Base-by-base conservation (phyloP, 37 sponge, comb jelly and placozoan genomes). In the Dysidea cf. avara region DNA sequence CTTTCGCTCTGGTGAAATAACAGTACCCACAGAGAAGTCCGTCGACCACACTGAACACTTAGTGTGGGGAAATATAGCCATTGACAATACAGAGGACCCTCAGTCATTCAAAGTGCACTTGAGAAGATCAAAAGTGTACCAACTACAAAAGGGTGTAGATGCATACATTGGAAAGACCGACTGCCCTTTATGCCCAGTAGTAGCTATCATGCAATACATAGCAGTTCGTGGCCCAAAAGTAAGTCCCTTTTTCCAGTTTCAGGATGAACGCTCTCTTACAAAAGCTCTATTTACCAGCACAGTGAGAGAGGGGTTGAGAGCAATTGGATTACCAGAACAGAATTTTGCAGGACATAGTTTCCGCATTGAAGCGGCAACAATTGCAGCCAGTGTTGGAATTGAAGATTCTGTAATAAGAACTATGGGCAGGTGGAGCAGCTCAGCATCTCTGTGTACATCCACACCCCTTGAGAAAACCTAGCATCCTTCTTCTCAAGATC, bases 331-430 rank as follows among this genome's bases (percentile, higher is more conserved):
- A 31, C 54, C 54, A 37, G 31, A 53, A 7, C n/a, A 26, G 32
- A 25, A 71, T 26, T 71, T 54, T 53, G 71, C 74, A 0, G 48
- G 74, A 4, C 74, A 74, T 25, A 61, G 62, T 61, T 74, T 74
- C 74, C 74, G 74, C 17, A 74, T 74, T 21, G 74, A 61, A 18
- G 74, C 74, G 6, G 62, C 74, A 22, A 74, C 74, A 17, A 37
- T 47, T 46, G 74, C 74, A 22, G 72, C 72, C 22, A 18, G 22
- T 20, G 57, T 13, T 16, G 57, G 72, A 11, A 56, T 71, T 53
- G 38, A 28, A 53, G 72, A 71, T 34, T 56, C 56, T 14, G n/a
- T 71, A 17, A 71, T 71, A 4, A 18, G 35, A 18, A 56, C 57
- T 14, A 29, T 71, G 43, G 67, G 67, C 2, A 32, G 67, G 24